Evolutionary conservation across 2,888 invertebrate species (phyloP), one percentile per base, ranked within the genome.

Genomic region (Caenorhabditis sp.): DNA sequence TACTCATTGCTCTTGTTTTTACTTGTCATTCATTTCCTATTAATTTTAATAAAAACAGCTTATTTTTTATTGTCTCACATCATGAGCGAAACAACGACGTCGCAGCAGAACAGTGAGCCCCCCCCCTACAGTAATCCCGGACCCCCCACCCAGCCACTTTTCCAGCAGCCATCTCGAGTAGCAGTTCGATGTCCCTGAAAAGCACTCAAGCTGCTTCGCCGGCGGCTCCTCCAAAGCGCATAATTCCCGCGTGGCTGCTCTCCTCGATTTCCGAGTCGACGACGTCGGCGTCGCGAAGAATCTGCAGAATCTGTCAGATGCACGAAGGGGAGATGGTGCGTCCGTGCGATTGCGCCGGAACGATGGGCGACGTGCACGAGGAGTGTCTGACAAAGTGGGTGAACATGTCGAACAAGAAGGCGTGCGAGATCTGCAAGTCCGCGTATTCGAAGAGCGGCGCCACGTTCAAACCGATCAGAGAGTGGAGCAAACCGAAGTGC

Each of bases 221-320:
- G 9, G 15, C 30, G 7, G 41, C 73, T 2, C 73, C 73, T 6
- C 22, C 53, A 2, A 52, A 56, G 35, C 50, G 26, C 20, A n/a
- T 37, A 2, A 11, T 59, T 22, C 56, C 62, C 6, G 43, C 76
- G 27, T 65, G 58, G 63, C 35, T 73, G 7, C 45, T 63, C n/a
- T 45, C 52, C 5, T 65, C 61, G 3, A 41, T 41, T 7, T 53
- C 68, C 9, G 58, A 68, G 15, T 70, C 77, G 56, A 58, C 68
- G 37, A 59, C 72, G 7, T 73, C 78, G 5, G 30, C 58, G 15
- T 76, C 76, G 11, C 65, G 78, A 8, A 62, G 80, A 24, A 78
- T 82, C 15, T 86, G 86, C 68, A 79, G 86, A 32, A 86, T 86
- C 52, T 86, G 86, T 76, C 86, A 86, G 59, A 85, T 83, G 41